Evolutionary conservation across 2,113 vertebrate species (phyloP), one percentile per base, ranked within the genome.

Genomic region (Seriola quinqueradiata): DNA sequence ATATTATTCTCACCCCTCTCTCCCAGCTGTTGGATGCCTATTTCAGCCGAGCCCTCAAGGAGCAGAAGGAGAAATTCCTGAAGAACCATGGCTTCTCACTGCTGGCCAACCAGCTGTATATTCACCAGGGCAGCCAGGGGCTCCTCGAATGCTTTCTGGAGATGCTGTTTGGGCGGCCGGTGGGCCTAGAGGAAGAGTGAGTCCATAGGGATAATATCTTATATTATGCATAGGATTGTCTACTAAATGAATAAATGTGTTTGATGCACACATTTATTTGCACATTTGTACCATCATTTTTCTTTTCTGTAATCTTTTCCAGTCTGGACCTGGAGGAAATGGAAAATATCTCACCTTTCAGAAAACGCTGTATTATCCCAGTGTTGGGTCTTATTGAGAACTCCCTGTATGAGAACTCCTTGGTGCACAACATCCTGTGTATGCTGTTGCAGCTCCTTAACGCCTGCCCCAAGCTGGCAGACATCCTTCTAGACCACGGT

Each of bases 31-130:
- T 99, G 91, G 97, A 99, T 88, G 97, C 97, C 0, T 99, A 99
- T 93, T 99, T 99, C 93, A 96, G 88, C 90, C 96, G 98, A 93
- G 97, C 97, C 71, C 95, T 93, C 23, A 99, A 99, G 70, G 98
- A 99, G 76, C 97, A 99, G 88, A 99, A 98, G 85, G 98, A 99
- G 92, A 98, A 96, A 75, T 99, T 99, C 87, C 93, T 99, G 91
- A 99, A 98, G 95, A 99, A 97, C 86, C 97, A 97, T 48, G 97
- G 98, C 78, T 99, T 99, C 93, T 98, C 97, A 4, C 95, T 99
- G 85, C 93, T 99, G 87, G 98, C 98, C 87, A 99, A 99, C 87
- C 98, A 99, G 92, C 91, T 99, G 14, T 99, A 98, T 93, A 96
- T 98, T 81, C 98, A 99, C 91, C 97, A 96, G 85, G 98, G 97